Conservation (phyloP, 2,797 vertebrate species). For the Coluber constrictor region DNA sequence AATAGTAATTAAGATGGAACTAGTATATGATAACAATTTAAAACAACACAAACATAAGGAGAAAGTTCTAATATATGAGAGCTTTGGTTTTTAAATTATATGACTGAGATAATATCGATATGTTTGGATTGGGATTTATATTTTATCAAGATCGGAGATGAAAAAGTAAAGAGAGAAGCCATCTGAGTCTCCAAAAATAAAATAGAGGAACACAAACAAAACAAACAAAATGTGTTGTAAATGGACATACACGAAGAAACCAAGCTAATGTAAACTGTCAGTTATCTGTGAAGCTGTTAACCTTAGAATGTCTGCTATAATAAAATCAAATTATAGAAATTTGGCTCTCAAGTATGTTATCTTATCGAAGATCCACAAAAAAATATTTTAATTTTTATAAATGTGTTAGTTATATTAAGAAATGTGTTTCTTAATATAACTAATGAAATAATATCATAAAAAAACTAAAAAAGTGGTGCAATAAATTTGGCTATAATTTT, state of each 20-base stretch:
- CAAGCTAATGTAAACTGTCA: conserved; percentile 8
- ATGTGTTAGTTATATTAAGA: no score
- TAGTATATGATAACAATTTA: conserved; percentile 28
- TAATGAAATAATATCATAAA: not conserved
- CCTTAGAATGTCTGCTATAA: not conserved
- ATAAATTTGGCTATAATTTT: not conserved
- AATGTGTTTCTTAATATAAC: not conserved
- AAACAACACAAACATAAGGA: conserved; percentile 22
- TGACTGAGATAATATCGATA: conserved; percentile 25
- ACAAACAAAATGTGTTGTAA: not conserved
- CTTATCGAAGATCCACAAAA: not conserved
- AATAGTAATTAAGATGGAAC: conserved; percentile 42
- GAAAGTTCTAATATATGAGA: not conserved
- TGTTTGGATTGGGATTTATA: not conserved
- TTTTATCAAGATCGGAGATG: conserved; percentile 22
- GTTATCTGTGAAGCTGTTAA: conserved; percentile 2
- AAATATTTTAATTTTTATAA: not conserved
- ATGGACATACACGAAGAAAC: not conserved
- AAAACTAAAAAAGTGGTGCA: not conserved
- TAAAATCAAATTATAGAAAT: not conserved
- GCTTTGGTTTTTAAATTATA: conserved; percentile 22
- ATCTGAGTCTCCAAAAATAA: conserved; percentile 9
- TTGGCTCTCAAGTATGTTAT: not conserved
- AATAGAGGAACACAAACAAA: conserved; percentile 24
- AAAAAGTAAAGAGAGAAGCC: conserved; percentile 13